Evolutionary conservation across 2,888 invertebrate genomes (phyloP).

Genomic region (Himalopsyche anomala): DNA sequence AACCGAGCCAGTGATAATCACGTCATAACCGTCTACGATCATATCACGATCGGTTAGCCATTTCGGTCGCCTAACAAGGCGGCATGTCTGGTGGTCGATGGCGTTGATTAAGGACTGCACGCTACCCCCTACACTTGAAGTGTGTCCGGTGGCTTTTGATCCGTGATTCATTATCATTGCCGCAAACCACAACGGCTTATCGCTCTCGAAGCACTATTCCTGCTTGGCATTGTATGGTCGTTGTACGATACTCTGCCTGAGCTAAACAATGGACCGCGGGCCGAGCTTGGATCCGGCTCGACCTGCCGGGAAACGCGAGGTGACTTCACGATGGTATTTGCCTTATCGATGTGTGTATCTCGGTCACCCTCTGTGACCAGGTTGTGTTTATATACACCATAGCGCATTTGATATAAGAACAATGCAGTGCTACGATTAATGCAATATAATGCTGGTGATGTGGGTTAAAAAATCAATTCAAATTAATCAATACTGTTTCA

Average conservation of each 20-base stretch:
- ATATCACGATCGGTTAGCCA: conserved; percentile 1
- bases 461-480: not conserved
- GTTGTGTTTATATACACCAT: not conserved
- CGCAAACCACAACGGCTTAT: conserved; percentile 42
- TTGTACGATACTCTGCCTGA: not conserved
- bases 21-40: conserved; percentile 15
- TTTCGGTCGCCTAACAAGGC: conserved; percentile 16
- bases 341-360: not conserved
- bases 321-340: conserved; percentile 16
- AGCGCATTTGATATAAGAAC: not conserved
- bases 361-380: not conserved
- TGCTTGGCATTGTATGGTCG: conserved; percentile 6
- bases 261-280: conserved; percentile 16
- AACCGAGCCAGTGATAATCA: not conserved
- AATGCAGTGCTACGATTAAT: not conserved
- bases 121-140: conserved; percentile 27
- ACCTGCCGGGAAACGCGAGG: conserved; percentile 26
- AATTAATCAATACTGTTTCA: not conserved
- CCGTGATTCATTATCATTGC: conserved; percentile 50
- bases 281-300: conserved; percentile 25
- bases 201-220: conserved; percentile 33
- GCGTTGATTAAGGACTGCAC: conserved; percentile 19
- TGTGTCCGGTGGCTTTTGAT: conserved; percentile 49
- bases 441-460: not conserved
- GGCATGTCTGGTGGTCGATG: conserved; percentile 27